Evolutionary conservation across 2,888 invertebrate species (phyloP).

Genomic region (Campoletis raptor): DNA sequence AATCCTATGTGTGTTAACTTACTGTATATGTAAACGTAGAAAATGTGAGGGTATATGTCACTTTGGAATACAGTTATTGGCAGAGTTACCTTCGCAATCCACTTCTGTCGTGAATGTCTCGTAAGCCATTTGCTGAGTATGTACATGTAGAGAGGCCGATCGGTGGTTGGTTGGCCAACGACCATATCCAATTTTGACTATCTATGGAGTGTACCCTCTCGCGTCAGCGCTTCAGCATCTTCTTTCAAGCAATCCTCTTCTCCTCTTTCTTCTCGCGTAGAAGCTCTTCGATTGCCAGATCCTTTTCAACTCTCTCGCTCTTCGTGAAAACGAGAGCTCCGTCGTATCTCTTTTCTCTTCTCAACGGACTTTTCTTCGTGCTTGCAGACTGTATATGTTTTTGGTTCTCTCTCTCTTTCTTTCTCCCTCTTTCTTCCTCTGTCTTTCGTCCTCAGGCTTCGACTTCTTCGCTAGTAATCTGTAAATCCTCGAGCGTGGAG

Average conservation of each 20-base stretch:
- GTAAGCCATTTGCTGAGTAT: conserved; percentile 21
- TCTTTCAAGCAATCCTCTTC: conserved; percentile 50
- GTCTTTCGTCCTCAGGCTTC: conserved; percentile 31
- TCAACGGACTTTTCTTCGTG: conserved; percentile 70
- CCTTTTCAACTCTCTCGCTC: conserved; percentile 49
- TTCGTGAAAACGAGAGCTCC: conserved; percentile 17
- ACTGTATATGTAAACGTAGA: background rate
- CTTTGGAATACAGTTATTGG: conserved; percentile 29
- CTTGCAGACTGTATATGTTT: conserved; percentile 51
- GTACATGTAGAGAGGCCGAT: conserved; percentile 1
- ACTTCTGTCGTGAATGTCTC: conserved; percentile 33
- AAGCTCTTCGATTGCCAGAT: conserved; percentile 50
- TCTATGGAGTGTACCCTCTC: conserved; percentile 44
- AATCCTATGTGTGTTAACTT: background rate
- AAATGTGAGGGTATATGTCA: background rate
- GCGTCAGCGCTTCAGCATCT: conserved; percentile 58
- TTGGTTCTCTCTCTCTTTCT: conserved; percentile 3
- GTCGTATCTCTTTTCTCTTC: conserved; percentile 30
- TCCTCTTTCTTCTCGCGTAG: conserved; percentile 50
- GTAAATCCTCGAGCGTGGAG: conserved; percentile 84
- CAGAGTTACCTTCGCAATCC: conserved; percentile 16
- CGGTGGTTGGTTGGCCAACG: conserved; percentile 30
- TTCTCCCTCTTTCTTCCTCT: conserved; percentile 11
- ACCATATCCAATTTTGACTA: background rate
- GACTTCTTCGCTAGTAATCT: conserved; percentile 80